Evolutionary conservation across 2,113 vertebrate species (phyloP).

Genomic region (Corythaeola cristata): DNA sequence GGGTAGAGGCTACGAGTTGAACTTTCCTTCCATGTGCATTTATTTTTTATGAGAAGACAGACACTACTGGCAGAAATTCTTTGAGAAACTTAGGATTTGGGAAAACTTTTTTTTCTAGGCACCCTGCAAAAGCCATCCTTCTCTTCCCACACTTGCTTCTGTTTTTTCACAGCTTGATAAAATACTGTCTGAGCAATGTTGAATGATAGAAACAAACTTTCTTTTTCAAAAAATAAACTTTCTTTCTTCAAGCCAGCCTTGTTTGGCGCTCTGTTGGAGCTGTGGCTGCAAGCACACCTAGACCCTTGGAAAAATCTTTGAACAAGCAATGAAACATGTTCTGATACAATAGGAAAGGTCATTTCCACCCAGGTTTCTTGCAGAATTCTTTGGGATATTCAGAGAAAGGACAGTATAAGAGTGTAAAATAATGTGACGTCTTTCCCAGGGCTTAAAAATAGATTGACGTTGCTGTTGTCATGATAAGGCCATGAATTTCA

Average conservation of each 20-base stretch:
- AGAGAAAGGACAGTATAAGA: not conserved
- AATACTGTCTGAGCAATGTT: not conserved
- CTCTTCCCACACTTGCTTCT: not conserved
- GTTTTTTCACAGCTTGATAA: not conserved
- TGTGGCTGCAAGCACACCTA: not conserved
- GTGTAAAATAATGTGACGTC: not conserved
- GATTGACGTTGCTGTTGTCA: not conserved
- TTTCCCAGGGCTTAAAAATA: conserved; percentile 8
- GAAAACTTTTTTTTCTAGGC: not conserved
- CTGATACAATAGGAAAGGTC: not conserved
- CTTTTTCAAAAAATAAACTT: not conserved
- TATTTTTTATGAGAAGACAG: not conserved
- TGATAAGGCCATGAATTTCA: not conserved
- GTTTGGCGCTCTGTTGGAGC: not conserved
- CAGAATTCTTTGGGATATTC: not conserved
- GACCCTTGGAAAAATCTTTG: not conserved
- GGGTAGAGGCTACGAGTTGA: not conserved
- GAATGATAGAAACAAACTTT: not conserved
- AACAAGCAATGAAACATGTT: not conserved
- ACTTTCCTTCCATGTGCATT: not conserved
- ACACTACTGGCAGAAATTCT: not conserved
- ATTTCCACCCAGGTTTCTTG: not conserved
- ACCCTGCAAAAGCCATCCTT: not conserved
- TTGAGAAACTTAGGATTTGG: not conserved
- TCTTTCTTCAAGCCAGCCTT: not conserved